Percentiles rank a stretch among this genome's conserved stretches.
These are phyloP conservation scores for Ariolimax columbianus DNA, from an alignment of 2,888 invertebrate genomes.

Conservation along the genomic window DNA sequence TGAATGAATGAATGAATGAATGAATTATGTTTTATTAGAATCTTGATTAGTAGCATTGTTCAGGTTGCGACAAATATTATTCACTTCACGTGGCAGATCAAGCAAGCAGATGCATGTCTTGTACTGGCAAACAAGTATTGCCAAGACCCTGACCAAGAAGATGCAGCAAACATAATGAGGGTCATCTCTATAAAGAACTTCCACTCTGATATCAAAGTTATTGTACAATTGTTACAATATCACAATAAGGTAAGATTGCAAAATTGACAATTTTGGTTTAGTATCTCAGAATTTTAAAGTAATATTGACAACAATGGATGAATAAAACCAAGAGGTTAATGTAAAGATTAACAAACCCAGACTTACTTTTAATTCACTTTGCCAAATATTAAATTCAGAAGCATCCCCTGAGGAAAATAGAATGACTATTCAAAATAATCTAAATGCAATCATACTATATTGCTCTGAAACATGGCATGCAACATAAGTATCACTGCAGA, in stretches of 20 bases:
- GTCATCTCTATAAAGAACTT: conserved; percentile 99
- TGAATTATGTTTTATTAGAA: too few species aligned
- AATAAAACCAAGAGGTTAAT: too few species aligned
- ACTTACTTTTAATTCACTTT: too few species aligned
- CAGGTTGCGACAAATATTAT: not conserved
- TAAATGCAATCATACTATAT: too few species aligned
- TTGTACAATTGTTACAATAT: conserved; percentile 99
- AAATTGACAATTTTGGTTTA: not conserved
- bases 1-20: too few species aligned
- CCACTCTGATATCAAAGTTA: conserved; percentile 99
- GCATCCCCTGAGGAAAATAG: too few species aligned
- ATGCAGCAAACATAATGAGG: conserved; percentile 99
- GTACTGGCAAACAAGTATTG: conserved; percentile 99
- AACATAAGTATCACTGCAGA: too few species aligned
- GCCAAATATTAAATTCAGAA: too few species aligned
- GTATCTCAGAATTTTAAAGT: not conserved
- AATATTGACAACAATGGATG: too few species aligned
- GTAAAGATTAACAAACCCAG: too few species aligned
- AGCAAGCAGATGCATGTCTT: conserved; percentile 98
- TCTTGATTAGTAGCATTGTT: not conserved
- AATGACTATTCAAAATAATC: too few species aligned
- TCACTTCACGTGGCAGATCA: conserved; percentile 68
- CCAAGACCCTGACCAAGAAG: conserved; percentile 99
- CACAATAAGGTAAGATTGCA: conserved; percentile 93
- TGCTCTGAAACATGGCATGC: too few species aligned